phyloP scores from a whole-genome alignment of 1,140 invertebrate species.

The Papilio glaucus region DNA sequence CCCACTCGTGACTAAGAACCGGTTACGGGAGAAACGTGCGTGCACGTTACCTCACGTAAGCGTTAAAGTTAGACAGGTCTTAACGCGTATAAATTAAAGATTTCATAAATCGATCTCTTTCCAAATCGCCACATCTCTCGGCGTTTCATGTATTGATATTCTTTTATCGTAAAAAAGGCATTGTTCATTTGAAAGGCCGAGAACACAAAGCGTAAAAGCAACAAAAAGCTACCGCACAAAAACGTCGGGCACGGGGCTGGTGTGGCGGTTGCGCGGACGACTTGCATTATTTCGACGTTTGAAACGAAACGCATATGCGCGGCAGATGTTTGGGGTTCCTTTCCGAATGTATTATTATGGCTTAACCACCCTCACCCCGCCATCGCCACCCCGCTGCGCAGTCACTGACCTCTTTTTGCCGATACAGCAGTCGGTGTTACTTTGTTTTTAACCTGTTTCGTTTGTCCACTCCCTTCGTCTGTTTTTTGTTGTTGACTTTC shows the following conservation, averaged over 20 bases:
- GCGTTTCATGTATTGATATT: conserved; percentile 68
- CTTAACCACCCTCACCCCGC: conserved; percentile 57
- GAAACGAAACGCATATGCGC: conserved; percentile 75
- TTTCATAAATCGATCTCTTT: conserved; percentile 44
- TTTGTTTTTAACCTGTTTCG: conserved; percentile 76
- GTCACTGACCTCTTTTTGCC: conserved; percentile 77
- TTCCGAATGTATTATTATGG: conserved; percentile 76
- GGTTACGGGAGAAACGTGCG: neutral
- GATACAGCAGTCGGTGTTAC: conserved; percentile 57
- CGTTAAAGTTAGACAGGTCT: too few relatives aligned
- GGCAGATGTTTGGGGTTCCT: conserved; percentile 78
- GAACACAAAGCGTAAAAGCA: conserved; percentile 71
- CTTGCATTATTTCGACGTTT: conserved; percentile 76
- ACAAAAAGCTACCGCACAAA: conserved; percentile 75
- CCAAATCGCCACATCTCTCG: conserved; percentile 39
- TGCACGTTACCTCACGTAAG: too few relatives aligned
- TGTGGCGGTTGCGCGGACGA: conserved; percentile 61
- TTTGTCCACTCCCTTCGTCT: conserved; percentile 43
- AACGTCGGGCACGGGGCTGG: conserved; percentile 50
- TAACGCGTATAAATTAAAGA: conserved; percentile 41
- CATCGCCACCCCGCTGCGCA: conserved; percentile 67
- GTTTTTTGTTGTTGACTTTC: conserved; percentile 33
- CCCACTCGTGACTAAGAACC: conserved; percentile 36
- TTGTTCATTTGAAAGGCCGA: conserved; percentile 72
- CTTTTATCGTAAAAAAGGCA: conserved; percentile 65